phyloP scores from a whole-genome alignment of 1,140 invertebrate genomes.

The Drosophila bifasciata region DNA sequence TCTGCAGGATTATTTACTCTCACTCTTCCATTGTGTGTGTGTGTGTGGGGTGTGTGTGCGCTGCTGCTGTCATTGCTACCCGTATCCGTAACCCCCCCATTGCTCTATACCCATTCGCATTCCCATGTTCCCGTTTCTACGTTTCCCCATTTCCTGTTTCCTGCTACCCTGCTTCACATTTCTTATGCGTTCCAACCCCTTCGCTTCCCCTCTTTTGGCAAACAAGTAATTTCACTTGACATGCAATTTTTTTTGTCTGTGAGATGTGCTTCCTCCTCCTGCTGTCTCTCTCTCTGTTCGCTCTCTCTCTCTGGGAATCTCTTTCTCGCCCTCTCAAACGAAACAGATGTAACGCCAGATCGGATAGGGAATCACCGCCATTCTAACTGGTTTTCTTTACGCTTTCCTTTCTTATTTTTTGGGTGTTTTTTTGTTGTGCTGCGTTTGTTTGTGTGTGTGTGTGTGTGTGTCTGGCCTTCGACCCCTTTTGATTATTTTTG shows the following conservation, averaged over 20 bases:
- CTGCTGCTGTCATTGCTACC: conserved; percentile 34
- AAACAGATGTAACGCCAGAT: conserved; percentile 65
- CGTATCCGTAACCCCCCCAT: conserved; percentile 14
- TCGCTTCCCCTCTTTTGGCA: conserved; percentile 56
- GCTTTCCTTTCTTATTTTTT: no score
- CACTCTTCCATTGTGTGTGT: conserved; percentile 3
- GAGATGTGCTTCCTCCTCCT: conserved; percentile 6
- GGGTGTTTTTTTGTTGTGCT: background rate
- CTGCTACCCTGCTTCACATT: background rate
- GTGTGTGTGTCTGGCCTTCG: conserved; percentile 22
- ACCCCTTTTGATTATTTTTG: conserved; percentile 74
- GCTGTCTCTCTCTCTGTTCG: background rate
- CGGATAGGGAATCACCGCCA: conserved; percentile 34
- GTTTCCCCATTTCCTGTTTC: conserved; percentile 10
- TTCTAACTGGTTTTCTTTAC: conserved; percentile 1
- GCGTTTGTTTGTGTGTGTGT: background rate
- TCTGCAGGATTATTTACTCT: conserved; percentile 14
- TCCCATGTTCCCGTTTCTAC: conserved; percentile 29
- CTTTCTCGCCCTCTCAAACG: conserved; percentile 39
- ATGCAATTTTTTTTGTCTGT: conserved; percentile 79
- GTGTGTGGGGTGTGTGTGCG: conserved; percentile 22
- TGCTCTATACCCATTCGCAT: conserved; percentile 5
- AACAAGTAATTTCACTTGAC: conserved; percentile 81
- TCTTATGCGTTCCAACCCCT: conserved; percentile 9
- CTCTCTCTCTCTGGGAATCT: background rate